Conservation (phyloP, 2,113 vertebrate species). For the Cheirogaleus medius region DNA sequence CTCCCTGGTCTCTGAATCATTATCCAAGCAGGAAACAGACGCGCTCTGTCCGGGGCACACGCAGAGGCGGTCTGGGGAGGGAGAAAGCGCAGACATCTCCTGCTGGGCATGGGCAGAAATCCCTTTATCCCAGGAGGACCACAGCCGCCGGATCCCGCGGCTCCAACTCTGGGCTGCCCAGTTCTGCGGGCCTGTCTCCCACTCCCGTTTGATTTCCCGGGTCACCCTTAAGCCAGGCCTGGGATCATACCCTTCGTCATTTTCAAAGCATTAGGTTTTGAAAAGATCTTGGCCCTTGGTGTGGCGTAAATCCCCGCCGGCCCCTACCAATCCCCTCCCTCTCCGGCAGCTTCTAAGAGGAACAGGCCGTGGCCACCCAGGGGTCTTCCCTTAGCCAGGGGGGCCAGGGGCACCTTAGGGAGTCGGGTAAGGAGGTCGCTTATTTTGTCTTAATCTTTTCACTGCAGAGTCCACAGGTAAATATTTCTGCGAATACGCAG, state of each 20-base stretch:
- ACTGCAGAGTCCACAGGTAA: background rate
- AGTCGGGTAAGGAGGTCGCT: rapidly evolving
- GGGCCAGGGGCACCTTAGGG: background rate
- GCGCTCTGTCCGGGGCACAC: background rate
- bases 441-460: background rate
- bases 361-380: background rate
- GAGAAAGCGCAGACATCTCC: rapidly evolving
- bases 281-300: background rate
- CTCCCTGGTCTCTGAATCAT: background rate
- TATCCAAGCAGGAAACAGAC: background rate
- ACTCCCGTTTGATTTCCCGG: background rate
- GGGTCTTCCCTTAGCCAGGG: background rate
- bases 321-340: background rate
- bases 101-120: rapidly evolving
- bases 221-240: background rate
- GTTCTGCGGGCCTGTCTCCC: background rate
- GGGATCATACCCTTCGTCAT: background rate
- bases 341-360: background rate
- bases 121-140: background rate
- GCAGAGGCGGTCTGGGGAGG: background rate
- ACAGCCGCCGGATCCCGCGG: rapidly evolving
- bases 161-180: background rate
- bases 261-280: background rate
- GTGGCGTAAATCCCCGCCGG: background rate
- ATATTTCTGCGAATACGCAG: background rate